phyloP scores from a whole-genome alignment of 2,113 vertebrate species.

The Pleuronectes platessa region DNA sequence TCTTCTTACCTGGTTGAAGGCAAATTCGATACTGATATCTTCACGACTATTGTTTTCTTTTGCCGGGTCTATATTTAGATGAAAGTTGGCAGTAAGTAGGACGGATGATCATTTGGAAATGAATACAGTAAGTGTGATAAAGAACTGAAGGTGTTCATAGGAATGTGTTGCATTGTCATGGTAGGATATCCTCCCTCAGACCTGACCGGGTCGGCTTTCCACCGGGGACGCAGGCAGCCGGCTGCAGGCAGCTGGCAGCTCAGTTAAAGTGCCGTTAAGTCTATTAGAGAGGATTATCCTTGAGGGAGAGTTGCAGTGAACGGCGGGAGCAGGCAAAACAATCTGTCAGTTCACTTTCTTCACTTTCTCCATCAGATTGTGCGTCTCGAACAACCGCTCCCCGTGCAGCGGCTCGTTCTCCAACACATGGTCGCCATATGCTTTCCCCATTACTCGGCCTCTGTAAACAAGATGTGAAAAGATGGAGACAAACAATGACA shows the following conservation, averaged over 20 bases:
- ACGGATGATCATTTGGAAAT: not conserved
- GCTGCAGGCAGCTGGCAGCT: conserved; percentile 79
- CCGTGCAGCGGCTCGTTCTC: conserved; percentile 18
- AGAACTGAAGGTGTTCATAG: not conserved
- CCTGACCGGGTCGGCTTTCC: conserved; percentile 59
- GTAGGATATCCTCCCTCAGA: conserved; percentile 53
- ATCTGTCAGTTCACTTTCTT: conserved; percentile 63
- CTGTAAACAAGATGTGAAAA: conserved; percentile 23
- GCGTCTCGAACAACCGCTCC: conserved; percentile 4
- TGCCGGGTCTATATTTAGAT: too few species aligned
- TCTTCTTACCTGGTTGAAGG: not conserved
- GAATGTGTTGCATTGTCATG: conserved; percentile 55
- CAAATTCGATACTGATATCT: not conserved
- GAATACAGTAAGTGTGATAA: conserved; percentile 5
- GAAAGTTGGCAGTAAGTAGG: too few species aligned
- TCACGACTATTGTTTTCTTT: not conserved
- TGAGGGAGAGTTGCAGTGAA: conserved; percentile 57
- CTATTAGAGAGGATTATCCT: conserved; percentile 81
- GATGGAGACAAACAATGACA: not conserved
- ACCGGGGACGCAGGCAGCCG: conserved; percentile 63
- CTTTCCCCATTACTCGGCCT: conserved; percentile 42
- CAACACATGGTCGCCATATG: conserved; percentile 67
- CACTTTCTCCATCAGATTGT: conserved; percentile 45
- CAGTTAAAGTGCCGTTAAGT: conserved; percentile 79
- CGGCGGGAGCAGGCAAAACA: conserved; percentile 53